Conservation (phyloP, 1,140 invertebrate species). For the Helicoverpa armigera region DNA sequence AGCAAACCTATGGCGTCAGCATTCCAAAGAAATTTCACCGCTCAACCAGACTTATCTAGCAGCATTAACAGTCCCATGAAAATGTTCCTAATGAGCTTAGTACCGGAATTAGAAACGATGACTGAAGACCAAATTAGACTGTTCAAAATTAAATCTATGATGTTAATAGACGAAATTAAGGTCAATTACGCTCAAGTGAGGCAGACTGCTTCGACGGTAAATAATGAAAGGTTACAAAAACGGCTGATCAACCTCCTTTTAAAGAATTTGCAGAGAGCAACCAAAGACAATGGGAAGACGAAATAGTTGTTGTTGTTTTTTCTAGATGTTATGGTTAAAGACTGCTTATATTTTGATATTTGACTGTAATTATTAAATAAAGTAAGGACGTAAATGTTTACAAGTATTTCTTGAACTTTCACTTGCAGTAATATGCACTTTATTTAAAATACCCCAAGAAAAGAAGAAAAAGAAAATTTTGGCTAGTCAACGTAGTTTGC, state of each 20-base stretch:
- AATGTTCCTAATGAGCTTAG: slow-evolving; percentile 62
- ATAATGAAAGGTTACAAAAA: slow-evolving; percentile 47
- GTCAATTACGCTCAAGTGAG: slow-evolving; percentile 48
- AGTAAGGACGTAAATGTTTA: background rate
- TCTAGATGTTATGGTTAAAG: background rate
- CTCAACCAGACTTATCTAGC: slow-evolving; percentile 8
- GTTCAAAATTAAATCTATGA: slow-evolving; percentile 61
- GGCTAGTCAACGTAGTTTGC: no score
- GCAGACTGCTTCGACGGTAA: slow-evolving; percentile 3
- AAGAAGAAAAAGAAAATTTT: no score
- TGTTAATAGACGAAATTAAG: slow-evolving; percentile 59
- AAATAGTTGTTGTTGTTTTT: background rate
- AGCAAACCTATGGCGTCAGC: slow-evolving; percentile 12
- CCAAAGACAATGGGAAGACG: background rate
- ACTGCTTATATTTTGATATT: slow-evolving; percentile 15
- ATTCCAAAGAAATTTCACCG: background rate
- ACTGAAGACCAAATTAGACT: slow-evolving; percentile 55
- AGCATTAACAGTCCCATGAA: slow-evolving; percentile 53
- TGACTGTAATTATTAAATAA: background rate
- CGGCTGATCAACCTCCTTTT: slow-evolving; percentile 50
- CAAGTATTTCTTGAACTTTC: background rate
- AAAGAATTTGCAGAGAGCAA: slow-evolving; percentile 38
- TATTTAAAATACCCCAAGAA: no score
- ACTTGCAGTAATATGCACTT: no score
- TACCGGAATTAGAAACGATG: slow-evolving; percentile 64